Conservation (phyloP, 2,797 vertebrate genomes). For the Thunnus albacares region DNA sequence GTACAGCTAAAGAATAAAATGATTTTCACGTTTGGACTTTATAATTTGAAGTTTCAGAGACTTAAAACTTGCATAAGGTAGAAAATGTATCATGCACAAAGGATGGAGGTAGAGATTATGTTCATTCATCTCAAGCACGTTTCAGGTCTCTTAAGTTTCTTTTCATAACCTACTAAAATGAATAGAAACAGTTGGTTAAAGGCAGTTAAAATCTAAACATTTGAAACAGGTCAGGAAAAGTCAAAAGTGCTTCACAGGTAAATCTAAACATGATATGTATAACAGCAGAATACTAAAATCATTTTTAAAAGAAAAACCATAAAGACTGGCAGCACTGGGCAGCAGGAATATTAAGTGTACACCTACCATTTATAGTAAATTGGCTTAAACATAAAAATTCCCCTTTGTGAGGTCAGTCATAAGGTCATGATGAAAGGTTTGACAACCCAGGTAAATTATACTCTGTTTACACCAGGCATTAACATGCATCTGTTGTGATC, state of each 20-base stretch:
- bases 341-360: no score
- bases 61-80: background rate
- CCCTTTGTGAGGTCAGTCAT: no score
- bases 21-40: no score
- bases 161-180: background rate
- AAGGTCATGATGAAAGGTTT: no score
- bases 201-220: background rate
- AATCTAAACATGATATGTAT: background rate
- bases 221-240: background rate
- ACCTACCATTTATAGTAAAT: no score
- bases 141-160: background rate
- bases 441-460: no score
- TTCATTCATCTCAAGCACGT: background rate
- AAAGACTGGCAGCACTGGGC: background rate
- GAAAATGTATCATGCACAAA: background rate
- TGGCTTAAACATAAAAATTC: no score
- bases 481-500: no score
- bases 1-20: no score
- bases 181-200: background rate
- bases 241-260: background rate
- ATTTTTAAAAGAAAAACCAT: background rate
- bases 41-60: no score
- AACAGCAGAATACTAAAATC: no score
- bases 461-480: no score
- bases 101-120: background rate